Conservation (phyloP, 1,140 invertebrate species). For the Papilio polytes region DNA sequence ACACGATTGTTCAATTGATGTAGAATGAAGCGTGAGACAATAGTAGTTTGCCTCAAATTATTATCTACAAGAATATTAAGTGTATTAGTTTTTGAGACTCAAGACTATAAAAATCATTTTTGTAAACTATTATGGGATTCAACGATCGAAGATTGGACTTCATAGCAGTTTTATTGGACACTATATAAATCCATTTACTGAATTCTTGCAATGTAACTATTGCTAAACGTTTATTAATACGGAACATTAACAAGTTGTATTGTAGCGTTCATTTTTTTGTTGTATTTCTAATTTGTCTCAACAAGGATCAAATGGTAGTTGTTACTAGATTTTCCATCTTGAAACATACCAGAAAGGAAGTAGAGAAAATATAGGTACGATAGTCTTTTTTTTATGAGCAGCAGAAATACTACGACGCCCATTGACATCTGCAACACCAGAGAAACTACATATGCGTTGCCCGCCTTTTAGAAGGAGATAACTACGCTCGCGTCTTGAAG, state of each 20-base stretch:
- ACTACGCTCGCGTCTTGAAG: too few relatives aligned
- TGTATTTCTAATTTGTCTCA: background rate
- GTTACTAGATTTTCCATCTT: background rate
- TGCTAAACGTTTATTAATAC: background rate
- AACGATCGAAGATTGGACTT: constrained; percentile 1
- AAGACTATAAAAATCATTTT: background rate
- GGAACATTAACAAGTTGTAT: background rate
- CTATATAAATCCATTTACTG: background rate
- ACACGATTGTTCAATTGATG: constrained; percentile 16
- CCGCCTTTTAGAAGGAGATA: too few relatives aligned
- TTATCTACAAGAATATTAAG: constrained; percentile 7
- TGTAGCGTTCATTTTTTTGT: background rate
- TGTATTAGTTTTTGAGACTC: constrained; percentile 3
- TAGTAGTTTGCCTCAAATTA: constrained; percentile 20
- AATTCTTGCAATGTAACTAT: background rate
- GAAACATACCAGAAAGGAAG: background rate
- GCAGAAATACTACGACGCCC: too few relatives aligned
- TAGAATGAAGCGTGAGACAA: constrained; percentile 35
- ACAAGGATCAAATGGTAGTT: background rate
- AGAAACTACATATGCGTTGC: too few relatives aligned
- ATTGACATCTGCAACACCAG: too few relatives aligned
- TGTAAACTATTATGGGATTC: background rate
- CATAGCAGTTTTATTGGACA: background rate
- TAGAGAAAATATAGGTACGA: too few relatives aligned
- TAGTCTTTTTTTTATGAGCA: too few relatives aligned